Conservation (phyloP, 2,797 vertebrate genomes). For the Geotrypetes seraphini region DNA sequence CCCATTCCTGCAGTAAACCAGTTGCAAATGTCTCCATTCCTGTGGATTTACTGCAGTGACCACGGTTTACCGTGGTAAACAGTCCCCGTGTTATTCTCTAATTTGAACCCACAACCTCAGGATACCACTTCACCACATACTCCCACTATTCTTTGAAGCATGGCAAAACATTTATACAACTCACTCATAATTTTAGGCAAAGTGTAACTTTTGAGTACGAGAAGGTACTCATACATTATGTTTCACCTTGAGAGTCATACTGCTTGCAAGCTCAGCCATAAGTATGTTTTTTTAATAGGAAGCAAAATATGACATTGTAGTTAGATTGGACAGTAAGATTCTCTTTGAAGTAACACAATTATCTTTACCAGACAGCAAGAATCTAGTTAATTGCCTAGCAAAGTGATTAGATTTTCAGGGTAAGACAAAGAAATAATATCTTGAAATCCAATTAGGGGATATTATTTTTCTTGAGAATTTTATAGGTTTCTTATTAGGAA, state of each 20-base stretch:
- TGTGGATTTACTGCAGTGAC: too few species aligned
- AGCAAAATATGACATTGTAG: background rate
- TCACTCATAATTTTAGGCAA: too few species aligned
- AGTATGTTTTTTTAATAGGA: background rate
- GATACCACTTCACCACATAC: too few species aligned
- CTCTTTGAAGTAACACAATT: slow-evolving; percentile 22
- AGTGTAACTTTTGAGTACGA: too few species aligned
- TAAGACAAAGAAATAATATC: slow-evolving; percentile 39
- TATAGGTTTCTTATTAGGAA: slow-evolving; percentile 43
- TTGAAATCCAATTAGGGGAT: slow-evolving; percentile 26
- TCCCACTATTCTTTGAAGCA: too few species aligned
- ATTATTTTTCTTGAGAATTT: slow-evolving; percentile 23
- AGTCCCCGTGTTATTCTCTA: too few species aligned
- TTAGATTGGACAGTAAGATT: background rate
- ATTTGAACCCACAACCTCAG: too few species aligned
- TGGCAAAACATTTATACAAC: too few species aligned
- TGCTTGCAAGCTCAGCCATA: background rate
- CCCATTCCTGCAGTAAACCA: too few species aligned
- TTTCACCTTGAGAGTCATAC: rapidly evolving
- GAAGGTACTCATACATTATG: too few species aligned
- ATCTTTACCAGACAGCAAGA: slow-evolving; percentile 11
- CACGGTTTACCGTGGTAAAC: too few species aligned
- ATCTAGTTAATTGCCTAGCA: slow-evolving; percentile 17
- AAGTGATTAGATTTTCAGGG: slow-evolving; percentile 23
- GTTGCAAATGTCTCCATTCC: too few species aligned